phyloP scores from a whole-genome alignment of 2,797 vertebrate species.

The Protonibea diacanthus region DNA sequence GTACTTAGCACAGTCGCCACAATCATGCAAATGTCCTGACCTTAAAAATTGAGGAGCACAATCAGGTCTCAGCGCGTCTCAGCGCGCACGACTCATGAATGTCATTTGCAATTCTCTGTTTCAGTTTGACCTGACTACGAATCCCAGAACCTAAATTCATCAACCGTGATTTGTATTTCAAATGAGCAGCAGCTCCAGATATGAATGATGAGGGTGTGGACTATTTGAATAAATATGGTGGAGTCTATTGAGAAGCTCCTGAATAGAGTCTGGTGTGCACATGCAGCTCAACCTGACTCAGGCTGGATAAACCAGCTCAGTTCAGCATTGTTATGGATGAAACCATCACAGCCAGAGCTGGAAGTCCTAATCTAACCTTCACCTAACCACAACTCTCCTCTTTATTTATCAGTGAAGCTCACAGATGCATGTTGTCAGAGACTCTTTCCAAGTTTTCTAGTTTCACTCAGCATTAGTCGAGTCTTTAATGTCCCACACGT shows the following conservation, averaged over 20 bases:
- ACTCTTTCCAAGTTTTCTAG: no score
- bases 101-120: constrained; percentile 23
- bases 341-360: not conserved
- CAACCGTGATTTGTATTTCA: constrained; percentile 37
- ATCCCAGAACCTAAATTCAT: constrained; percentile 16
- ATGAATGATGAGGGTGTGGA: constrained; percentile 24
- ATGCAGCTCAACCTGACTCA: not conserved
- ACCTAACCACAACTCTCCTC: not conserved
- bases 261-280: not conserved
- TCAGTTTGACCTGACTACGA: constrained; percentile 25
- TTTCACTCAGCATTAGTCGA: not conserved
- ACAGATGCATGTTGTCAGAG: no score
- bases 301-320: not conserved
- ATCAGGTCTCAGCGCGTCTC: constrained; percentile 12
- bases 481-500: not conserved
- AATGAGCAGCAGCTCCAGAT: constrained; percentile 36
- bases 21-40: constrained; percentile 24
- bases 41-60: not conserved
- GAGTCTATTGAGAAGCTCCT: constrained; percentile 16
- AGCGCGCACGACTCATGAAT: constrained; percentile 47
- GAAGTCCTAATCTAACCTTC: not conserved
- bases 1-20: not conserved
- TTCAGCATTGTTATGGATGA: not conserved
- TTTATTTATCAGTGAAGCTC: constrained; percentile 1
- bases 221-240: constrained; percentile 34